Conservation (phyloP, 2,113 vertebrate genomes). For the Ceyx melanurus region DNA sequence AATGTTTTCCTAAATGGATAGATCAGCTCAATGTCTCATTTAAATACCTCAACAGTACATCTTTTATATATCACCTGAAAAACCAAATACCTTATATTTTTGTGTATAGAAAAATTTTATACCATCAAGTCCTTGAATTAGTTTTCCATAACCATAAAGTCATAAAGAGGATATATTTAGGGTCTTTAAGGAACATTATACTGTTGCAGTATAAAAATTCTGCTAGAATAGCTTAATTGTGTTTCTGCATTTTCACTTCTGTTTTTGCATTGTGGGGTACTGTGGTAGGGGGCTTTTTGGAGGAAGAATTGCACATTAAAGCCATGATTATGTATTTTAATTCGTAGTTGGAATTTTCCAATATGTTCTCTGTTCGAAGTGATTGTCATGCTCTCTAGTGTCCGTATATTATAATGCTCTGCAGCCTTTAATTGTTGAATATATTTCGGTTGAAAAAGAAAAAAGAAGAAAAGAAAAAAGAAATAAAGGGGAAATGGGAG, state of each 20-base stretch:
- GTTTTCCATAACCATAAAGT: neutral
- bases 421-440: neutral
- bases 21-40: neutral
- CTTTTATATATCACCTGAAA: neutral
- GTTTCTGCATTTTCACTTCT: neutral
- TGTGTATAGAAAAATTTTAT: neutral
- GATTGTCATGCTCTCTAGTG: neutral
- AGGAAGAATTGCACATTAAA: neutral
- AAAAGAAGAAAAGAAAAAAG: too few relatives aligned
- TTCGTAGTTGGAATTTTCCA: neutral
- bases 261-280: too few relatives aligned
- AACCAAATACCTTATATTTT: neutral
- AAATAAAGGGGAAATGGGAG: too few relatives aligned
- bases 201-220: neutral
- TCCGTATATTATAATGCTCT: neutral
- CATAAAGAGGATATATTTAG: neutral
- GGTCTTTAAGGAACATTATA: neutral
- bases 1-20: neutral
- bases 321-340: neutral
- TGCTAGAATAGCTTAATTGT: accelerated
- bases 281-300: neutral
- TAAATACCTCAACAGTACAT: neutral
- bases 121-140: neutral
- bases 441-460: neutral
- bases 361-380: neutral